Percentiles rank a stretch among this genome's conserved stretches.
phyloP scores from a whole-genome alignment of 2,888 invertebrate genomes.

The Myopa tessellatipennis region DNA sequence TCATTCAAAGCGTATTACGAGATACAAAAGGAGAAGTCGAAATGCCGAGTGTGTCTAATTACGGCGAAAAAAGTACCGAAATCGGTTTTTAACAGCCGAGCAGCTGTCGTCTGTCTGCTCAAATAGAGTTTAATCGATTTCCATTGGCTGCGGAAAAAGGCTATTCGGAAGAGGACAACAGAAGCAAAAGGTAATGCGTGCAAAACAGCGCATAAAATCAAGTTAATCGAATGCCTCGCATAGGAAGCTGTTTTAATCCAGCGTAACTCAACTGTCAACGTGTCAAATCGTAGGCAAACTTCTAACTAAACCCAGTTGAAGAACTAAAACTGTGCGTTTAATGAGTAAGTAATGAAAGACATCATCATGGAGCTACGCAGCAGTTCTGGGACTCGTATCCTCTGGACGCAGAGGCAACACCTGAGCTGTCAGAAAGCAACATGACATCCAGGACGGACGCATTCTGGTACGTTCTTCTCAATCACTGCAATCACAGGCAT shows the following conservation, averaged over 20 bases:
- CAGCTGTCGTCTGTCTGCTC: constrained; percentile 9
- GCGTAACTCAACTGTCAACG: constrained; percentile 23
- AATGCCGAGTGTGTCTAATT: constrained; percentile 25
- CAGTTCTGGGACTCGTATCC: background rate
- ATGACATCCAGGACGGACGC: constrained; percentile 30
- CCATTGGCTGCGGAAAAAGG: constrained; percentile 16
- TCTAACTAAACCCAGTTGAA: background rate
- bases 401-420: constrained; percentile 4
- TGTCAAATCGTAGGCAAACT: constrained; percentile 3
- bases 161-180: constrained; percentile 17
- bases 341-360: constrained; percentile 14
- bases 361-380: background rate
- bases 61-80: background rate
- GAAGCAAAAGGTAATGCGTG: background rate
- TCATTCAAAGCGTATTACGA: constrained; percentile 18
- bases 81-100: constrained; percentile 4
- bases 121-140: constrained; percentile 25
- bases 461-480: background rate
- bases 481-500: background rate
- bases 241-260: constrained; percentile 7
- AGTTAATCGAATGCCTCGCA: background rate
- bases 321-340: constrained; percentile 17
- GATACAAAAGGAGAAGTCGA: background rate
- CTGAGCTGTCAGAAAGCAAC: constrained; percentile 34
- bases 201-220: background rate